Percentiles rank a stretch among this genome's conserved stretches.
phyloP scores from a whole-genome alignment of 2,797 vertebrate species.

The Eupleurogrammus muticus region DNA sequence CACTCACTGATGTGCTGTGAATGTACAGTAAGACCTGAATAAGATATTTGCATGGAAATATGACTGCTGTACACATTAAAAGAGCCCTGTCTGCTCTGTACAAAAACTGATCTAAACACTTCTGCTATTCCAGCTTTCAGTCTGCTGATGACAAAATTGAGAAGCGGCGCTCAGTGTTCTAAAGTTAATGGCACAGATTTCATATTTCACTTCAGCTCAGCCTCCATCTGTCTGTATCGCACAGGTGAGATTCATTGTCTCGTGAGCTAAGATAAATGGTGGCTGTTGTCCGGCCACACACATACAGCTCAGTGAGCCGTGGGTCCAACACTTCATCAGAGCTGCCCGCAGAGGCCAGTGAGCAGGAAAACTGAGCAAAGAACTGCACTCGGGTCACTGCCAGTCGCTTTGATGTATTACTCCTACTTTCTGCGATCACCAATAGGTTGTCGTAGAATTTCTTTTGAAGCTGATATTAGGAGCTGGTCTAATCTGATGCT shows the following conservation, averaged over 20 bases:
- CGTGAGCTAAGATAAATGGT: conserved; percentile 57
- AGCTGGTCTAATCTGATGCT: not conserved
- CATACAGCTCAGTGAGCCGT: conserved; percentile 46
- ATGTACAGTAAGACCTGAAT: not conserved
- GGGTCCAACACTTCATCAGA: conserved; percentile 58
- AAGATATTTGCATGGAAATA: not conserved
- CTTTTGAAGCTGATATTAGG: not conserved
- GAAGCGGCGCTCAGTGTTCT: conserved; percentile 28
- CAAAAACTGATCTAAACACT: not conserved
- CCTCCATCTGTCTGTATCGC: conserved; percentile 34
- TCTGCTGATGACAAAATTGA: conserved; percentile 12
- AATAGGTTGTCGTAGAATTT: not conserved
- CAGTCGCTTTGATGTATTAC: conserved; percentile 37
- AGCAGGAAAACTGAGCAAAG: conserved; percentile 43
- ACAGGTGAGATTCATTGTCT: conserved; percentile 58
- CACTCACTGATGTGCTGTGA: too few relatives aligned
- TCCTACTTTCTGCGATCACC: conserved; percentile 4
- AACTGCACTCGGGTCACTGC: conserved; percentile 37
- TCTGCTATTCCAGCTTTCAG: not conserved
- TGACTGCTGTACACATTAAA: not conserved
- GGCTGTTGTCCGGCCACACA: conserved; percentile 46
- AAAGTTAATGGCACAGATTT: conserved; percentile 38
- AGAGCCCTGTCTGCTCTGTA: not conserved
- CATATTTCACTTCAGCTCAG: conserved; percentile 40
- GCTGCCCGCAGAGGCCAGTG: conserved; percentile 34